phyloP scores from a whole-genome alignment of 2,888 invertebrate species.

The Drosophila gaucha region DNA sequence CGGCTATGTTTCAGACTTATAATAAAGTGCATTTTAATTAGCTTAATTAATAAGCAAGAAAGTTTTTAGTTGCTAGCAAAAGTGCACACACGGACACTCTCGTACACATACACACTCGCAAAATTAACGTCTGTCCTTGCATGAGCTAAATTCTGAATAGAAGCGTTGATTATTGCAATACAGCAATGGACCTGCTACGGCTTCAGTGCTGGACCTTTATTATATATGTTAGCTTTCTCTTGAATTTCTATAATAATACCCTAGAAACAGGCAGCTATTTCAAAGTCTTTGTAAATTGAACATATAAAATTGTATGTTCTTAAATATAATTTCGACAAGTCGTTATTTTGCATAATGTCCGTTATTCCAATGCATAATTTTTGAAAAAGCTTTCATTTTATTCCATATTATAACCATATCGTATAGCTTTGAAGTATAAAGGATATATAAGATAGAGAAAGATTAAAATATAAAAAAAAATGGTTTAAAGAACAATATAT shows the following conservation, averaged over 20 bases:
- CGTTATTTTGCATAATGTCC: no score
- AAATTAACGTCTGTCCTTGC: conserved; percentile 33
- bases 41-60: conserved; percentile 69
- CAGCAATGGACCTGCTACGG: conserved; percentile 4
- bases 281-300: no score
- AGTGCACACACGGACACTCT: not conserved
- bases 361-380: no score
- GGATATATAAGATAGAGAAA: no score
- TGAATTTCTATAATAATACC: not conserved
- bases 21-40: conserved; percentile 67
- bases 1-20: conserved; percentile 3
- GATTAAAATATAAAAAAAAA: no score
- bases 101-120: not conserved
- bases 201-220: not conserved
- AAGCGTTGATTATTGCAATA: conserved; percentile 41
- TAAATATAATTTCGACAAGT: no score
- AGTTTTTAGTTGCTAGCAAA: conserved; percentile 11
- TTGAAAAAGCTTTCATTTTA: no score
- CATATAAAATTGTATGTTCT: no score
- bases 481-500: no score
- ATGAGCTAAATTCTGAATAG: conserved; percentile 33
- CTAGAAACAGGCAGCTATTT: no score
- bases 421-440: no score
- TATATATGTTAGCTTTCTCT: not conserved
- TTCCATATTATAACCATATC: no score